Evolutionary conservation across 2,888 invertebrate species (phyloP).

Genomic region (Drosophila nr. medialis): DNA sequence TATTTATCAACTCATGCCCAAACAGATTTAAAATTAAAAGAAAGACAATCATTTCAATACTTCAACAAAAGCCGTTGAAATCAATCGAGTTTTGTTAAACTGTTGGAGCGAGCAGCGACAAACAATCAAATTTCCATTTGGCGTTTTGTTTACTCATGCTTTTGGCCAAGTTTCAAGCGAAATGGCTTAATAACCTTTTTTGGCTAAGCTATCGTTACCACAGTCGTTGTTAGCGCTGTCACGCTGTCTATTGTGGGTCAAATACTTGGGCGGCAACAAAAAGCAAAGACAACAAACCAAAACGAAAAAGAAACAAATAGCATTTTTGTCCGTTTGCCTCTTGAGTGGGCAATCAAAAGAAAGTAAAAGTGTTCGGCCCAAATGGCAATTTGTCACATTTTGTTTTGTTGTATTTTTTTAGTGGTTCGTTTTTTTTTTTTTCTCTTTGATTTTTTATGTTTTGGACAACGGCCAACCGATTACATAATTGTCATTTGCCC

Average conservation of each 20-base stretch:
- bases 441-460: constrained; percentile 51
- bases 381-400: constrained; percentile 52
- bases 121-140: not conserved
- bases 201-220: constrained; percentile 42
- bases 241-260: constrained; percentile 47
- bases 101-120: not conserved
- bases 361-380: constrained; percentile 70
- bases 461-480: constrained; percentile 41
- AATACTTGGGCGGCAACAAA: constrained; percentile 5
- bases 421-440: constrained; percentile 41
- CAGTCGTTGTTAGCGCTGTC: constrained; percentile 7
- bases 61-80: not conserved
- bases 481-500: constrained; percentile 70
- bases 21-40: not conserved
- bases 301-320: constrained; percentile 37
- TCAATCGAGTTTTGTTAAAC: not conserved
- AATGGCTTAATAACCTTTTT: constrained; percentile 66
- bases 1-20: not conserved
- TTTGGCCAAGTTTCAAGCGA: constrained; percentile 38
- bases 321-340: constrained; percentile 46
- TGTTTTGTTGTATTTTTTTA: constrained; percentile 33
- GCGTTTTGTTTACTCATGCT: constrained; percentile 4
- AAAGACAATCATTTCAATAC: not conserved
- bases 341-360: constrained; percentile 64
- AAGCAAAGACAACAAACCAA: constrained; percentile 15